Conservation (phyloP, 2,113 vertebrate genomes). For the Hipposideros armiger region DNA sequence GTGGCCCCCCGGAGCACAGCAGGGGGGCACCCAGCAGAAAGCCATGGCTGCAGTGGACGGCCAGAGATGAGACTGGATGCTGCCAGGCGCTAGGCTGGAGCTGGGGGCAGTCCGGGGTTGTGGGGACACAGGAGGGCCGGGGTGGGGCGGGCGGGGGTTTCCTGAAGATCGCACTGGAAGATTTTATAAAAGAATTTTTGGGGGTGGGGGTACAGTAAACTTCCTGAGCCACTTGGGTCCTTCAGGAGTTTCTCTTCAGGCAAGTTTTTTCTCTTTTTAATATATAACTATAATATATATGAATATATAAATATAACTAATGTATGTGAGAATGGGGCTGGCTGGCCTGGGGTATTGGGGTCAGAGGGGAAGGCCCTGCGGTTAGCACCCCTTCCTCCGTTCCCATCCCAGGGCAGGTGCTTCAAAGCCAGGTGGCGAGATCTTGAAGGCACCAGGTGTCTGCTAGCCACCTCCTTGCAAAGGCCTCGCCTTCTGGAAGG, state of each 20-base stretch:
- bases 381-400: neutral
- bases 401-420: neutral
- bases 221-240: slow-evolving; percentile 78
- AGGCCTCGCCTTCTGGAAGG: neutral
- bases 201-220: slow-evolving; percentile 60
- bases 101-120: slow-evolving; percentile 32
- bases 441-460: rapidly evolving
- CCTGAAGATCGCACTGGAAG: slow-evolving; percentile 86
- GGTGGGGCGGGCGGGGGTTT: slow-evolving; percentile 71
- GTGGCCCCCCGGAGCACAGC: slow-evolving; percentile 91
- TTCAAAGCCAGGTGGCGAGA: neutral
- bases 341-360: neutral
- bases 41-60: slow-evolving; percentile 90
- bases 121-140: slow-evolving; percentile 55
- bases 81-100: slow-evolving; percentile 52
- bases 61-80: slow-evolving; percentile 92
- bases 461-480: neutral
- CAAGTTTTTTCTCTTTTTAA: slow-evolving; percentile 83
- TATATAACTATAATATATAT: slow-evolving; percentile 91
- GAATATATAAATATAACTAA: slow-evolving; percentile 87
- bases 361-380: neutral
- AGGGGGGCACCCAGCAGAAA: slow-evolving; percentile 88
- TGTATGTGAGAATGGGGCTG: slow-evolving; percentile 72
- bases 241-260: slow-evolving; percentile 78
- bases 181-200: slow-evolving; percentile 87